Base-by-base conservation (phyloP, 2,797 vertebrate genomes). In the Chelidonichthys spinosus region DNA sequence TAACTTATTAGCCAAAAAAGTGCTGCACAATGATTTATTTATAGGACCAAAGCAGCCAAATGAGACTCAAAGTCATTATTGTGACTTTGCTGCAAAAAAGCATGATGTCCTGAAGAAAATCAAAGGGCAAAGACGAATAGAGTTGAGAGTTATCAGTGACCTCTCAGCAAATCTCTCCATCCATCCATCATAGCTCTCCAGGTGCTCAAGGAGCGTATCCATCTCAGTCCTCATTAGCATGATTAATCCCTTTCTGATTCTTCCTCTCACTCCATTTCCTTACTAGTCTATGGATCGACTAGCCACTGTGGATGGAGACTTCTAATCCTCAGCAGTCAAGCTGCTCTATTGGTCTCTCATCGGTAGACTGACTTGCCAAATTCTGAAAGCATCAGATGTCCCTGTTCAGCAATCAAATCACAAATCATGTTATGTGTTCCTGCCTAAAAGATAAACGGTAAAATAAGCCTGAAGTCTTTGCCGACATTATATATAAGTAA, bases 171-270 rank as follows among this genome's bases (percentile, higher is more conserved):
- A 69, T 79, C 14, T 74, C 60, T 78, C 64, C 68, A 78, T 85
- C 80, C 83, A 88, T 90, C 87, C 66, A 60, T 87, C 84, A 85
- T 78, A 66, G 11, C 74, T 71, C 66, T 56, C 68, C 74, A 64
- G 66, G 66, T 79, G 72, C 71, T 70, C 44, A 64, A 75, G 44
- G 72, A 84, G 63, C 44, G 7, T 11, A 90, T 94, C 76, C 44
- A 79, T 92, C 89, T 87, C 64, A 84, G 85, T 90, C 88, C 69
- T 85, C 59, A 33, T 91, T 84, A 86, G 72, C 79, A 36, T 81
- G 77, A 91, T 89, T 78, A 86, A 91, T 92, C 83, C 79, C 78
- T 61, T 63, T 72, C 72, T 49, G 43, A 83, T 77, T 77, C 70
- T 59, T 76, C 72, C 14, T 60, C 75, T 75, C 59, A 18, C 39